A percentile compares a stretch with the other conserved stretches of the same genome.
phyloP scores from a whole-genome alignment of 2,888 invertebrate genomes.

The Siphlonurus alternatus region DNA sequence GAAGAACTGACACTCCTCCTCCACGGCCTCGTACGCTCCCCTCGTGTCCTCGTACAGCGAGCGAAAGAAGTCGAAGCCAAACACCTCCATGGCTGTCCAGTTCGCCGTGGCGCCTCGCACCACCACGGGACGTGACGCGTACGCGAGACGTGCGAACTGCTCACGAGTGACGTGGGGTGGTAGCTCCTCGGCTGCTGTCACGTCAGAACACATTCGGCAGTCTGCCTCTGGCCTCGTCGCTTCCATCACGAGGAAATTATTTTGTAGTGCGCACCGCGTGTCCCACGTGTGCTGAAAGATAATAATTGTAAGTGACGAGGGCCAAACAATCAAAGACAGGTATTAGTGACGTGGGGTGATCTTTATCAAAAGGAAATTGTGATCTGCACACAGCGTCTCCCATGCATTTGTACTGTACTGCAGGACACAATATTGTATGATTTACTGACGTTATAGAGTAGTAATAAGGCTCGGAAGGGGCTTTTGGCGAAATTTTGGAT shows the following conservation, averaged over 20 bases:
- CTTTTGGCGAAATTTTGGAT: too few species aligned
- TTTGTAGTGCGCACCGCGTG: slow-evolving; percentile 59
- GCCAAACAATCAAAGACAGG: too few species aligned
- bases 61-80: slow-evolving; percentile 50
- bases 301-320: too few species aligned
- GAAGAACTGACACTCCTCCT: slow-evolving; percentile 72
- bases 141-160: slow-evolving; percentile 55
- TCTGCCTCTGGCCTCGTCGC: slow-evolving; percentile 66
- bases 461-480: too few species aligned
- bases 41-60: slow-evolving; percentile 38
- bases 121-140: slow-evolving; percentile 62
- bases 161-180: slow-evolving; percentile 44
- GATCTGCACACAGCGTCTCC: too few species aligned
- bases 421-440: too few species aligned
- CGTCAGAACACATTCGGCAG: slow-evolving; percentile 54
- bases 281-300: slow-evolving; percentile 17
- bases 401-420: too few species aligned
- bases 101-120: slow-evolving; percentile 54
- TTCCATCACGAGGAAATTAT: slow-evolving; percentile 77
- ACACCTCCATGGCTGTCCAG: slow-evolving; percentile 56
- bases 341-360: too few species aligned
- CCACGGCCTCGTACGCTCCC: slow-evolving; percentile 41
- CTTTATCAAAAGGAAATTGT: too few species aligned
- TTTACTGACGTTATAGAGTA: too few species aligned
- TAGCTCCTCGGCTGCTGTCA: slow-evolving; percentile 48